Evolutionary conservation across 2,888 invertebrate species (phyloP).

Genomic region (Slavum lentiscoides): DNA sequence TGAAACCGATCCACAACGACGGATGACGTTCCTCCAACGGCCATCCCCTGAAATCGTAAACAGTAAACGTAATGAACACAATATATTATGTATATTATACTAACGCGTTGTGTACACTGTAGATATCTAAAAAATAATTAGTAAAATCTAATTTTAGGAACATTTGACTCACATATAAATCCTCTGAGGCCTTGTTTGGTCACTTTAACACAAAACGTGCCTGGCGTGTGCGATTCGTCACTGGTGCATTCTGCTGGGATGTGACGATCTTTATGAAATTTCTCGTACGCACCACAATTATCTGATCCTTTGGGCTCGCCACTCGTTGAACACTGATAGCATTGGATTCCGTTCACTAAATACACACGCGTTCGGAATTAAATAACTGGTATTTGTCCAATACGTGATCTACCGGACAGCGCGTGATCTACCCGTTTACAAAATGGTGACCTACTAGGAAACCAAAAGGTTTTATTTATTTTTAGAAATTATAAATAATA

Average conservation of each 20-base stretch:
- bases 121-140: too few relatives aligned
- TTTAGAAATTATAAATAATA: too few relatives aligned
- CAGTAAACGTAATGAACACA: neutral
- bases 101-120: neutral
- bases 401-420: too few relatives aligned
- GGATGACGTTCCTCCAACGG: slow-evolving; percentile 87
- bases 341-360: slow-evolving; percentile 62
- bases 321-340: slow-evolving; percentile 91
- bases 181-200: slow-evolving; percentile 92
- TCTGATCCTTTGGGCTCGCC: slow-evolving; percentile 80
- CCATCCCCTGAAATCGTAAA: slow-evolving; percentile 78
- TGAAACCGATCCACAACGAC: slow-evolving; percentile 86
- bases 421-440: too few relatives aligned
- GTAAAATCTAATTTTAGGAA: neutral
- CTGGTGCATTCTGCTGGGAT: slow-evolving; percentile 91
- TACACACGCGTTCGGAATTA: neutral
- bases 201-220: slow-evolving; percentile 94
- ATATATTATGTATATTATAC: neutral
- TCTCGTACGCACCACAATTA: slow-evolving; percentile 86
- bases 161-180: slow-evolving; percentile 82
- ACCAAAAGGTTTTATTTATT: too few relatives aligned
- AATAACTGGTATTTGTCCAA: too few relatives aligned
- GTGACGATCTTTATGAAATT: slow-evolving; percentile 81
- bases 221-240: slow-evolving; percentile 91
- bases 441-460: too few relatives aligned